Conservation (phyloP, 1,140 invertebrate genomes). For the Pseudomyrmex gracilis region DNA sequence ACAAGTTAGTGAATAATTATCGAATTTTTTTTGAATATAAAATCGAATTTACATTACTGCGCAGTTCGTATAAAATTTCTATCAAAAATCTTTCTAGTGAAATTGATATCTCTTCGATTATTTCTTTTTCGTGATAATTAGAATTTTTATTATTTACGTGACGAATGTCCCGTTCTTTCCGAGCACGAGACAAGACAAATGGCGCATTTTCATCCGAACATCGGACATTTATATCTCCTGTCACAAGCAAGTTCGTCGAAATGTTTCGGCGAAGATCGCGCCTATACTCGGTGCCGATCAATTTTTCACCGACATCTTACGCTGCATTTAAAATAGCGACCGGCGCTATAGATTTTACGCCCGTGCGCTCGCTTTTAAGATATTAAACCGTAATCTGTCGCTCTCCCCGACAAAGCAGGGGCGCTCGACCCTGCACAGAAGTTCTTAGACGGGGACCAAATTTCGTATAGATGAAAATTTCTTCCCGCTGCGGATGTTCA, state of each 20-base stretch:
- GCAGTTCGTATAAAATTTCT: not conserved
- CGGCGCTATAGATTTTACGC: conserved; percentile 36
- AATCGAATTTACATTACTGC: not conserved
- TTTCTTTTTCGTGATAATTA: too few species aligned
- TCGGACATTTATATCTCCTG: conserved; percentile 39
- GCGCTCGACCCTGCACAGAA: not conserved
- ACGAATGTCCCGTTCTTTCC: not conserved
- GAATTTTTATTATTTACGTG: conserved; percentile 1
- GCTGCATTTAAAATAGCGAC: conserved; percentile 31
- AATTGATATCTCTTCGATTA: too few species aligned
- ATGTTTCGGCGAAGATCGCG: conserved; percentile 25
- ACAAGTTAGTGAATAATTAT: not conserved
- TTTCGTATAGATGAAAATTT: conserved; percentile 40
- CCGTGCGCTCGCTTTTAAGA: conserved; percentile 36
- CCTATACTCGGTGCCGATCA: conserved; percentile 14
- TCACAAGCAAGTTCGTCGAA: conserved; percentile 13
- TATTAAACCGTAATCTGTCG: conserved; percentile 53
- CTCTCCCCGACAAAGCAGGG: not conserved
- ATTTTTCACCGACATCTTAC: conserved; percentile 32
- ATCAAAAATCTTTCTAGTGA: too few species aligned
- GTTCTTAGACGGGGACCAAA: conserved; percentile 17
- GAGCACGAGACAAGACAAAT: not conserved
- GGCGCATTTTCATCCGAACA: conserved; percentile 18
- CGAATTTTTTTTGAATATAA: conserved; percentile 2
- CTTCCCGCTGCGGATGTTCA: conserved; percentile 25